Evolutionary conservation across 2,797 vertebrate species (phyloP).

Genomic region (Muscicapa striata): DNA sequence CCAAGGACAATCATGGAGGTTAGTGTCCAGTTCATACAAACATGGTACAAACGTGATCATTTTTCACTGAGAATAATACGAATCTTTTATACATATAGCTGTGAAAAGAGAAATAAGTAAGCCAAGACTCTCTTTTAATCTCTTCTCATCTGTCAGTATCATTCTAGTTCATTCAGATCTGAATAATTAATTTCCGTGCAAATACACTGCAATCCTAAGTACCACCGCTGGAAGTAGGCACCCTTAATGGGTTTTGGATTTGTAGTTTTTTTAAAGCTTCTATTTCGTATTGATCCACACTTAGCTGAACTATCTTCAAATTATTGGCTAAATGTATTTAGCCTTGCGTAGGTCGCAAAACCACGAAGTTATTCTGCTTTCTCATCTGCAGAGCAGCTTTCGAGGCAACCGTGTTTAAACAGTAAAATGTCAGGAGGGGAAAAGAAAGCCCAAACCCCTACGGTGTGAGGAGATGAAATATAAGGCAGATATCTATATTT

Average conservation of each 20-base stretch:
- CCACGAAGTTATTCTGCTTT: fast-evolving
- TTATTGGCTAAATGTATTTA: not conserved
- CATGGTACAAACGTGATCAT: fast-evolving
- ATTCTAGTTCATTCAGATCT: not conserved
- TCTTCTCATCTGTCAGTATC: not conserved
- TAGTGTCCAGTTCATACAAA: not conserved
- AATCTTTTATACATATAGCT: not conserved
- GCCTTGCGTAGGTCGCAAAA: not conserved
- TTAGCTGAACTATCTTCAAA: not conserved
- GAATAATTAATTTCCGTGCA: not conserved
- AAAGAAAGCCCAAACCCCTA: not conserved
- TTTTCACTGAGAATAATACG: not conserved
- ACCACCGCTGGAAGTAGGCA: not conserved
- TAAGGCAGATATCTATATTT: fast-evolving
- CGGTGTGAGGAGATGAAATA: fast-evolving
- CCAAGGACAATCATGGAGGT: conserved; percentile 76
- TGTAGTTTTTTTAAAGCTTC: not conserved
- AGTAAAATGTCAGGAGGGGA: fast-evolving
- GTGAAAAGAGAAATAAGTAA: not conserved
- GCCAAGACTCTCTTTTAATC: not conserved
- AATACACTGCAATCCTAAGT: not conserved
- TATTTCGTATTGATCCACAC: not conserved
- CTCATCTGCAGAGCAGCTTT: not conserved
- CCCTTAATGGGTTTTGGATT: not conserved
- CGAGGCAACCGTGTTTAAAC: not conserved